A percentile compares a stretch with the other conserved stretches of the same genome.
Conservation (phyloP, 2,888 invertebrate species). For the Scrobipalpa atriplicella region DNA sequence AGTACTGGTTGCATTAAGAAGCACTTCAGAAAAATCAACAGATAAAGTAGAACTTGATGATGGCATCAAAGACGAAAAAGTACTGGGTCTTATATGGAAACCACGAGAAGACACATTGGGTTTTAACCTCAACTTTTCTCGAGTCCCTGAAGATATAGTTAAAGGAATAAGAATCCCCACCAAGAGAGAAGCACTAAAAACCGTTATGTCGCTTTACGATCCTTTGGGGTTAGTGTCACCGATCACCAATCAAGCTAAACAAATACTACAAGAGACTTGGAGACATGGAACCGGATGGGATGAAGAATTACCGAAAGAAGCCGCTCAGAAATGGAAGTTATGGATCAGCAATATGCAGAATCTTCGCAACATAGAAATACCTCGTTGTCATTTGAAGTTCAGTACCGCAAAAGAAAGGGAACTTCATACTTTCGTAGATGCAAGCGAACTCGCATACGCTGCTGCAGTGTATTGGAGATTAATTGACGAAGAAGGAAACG, state of each 20-base stretch:
- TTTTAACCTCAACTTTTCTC: background rate
- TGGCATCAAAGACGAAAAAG: background rate
- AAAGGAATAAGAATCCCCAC: slow-evolving; percentile 23
- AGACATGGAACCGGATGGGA: slow-evolving; percentile 37
- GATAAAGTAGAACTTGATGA: background rate
- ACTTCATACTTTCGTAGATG: slow-evolving; percentile 41
- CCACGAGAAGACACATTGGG: background rate
- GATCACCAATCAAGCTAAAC: slow-evolving; percentile 22
- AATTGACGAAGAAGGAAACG: slow-evolving; percentile 26
- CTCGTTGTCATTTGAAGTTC: background rate
- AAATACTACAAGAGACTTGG: slow-evolving; percentile 29
- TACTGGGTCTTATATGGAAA: slow-evolving; percentile 16
- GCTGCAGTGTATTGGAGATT: slow-evolving; percentile 38
- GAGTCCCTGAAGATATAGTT: background rate
- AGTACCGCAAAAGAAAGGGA: background rate
- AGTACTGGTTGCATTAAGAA: background rate
- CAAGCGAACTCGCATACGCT: slow-evolving; percentile 39
- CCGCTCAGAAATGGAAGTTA: background rate
- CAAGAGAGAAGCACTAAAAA: slow-evolving; percentile 31
- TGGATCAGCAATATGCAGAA: background rate
- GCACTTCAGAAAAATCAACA: background rate
- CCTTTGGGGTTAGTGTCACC: slow-evolving; percentile 33
- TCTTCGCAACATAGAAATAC: background rate
- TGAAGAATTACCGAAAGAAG: background rate
- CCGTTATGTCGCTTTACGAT: slow-evolving; percentile 28